These are phyloP conservation scores for Sycophila texana DNA, from an alignment of 2,888 invertebrate species.

Conservation along the genomic window DNA sequence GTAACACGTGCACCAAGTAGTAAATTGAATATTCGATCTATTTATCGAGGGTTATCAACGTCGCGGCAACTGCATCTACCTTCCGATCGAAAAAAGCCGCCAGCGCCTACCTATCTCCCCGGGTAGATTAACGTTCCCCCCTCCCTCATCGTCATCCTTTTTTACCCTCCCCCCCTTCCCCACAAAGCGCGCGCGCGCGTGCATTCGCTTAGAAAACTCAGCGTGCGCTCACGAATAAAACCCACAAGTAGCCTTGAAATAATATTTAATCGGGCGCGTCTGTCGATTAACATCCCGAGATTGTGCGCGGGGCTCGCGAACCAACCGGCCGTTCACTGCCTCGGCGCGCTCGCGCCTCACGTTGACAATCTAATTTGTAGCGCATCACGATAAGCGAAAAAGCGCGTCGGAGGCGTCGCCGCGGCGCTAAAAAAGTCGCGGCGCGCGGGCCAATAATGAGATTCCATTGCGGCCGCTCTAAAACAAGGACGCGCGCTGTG, in stretches of 20 bases:
- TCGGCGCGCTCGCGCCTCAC: slow-evolving; percentile 33
- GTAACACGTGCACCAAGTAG: too few species aligned
- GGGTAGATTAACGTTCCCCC: too few species aligned
- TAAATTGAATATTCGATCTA: too few species aligned
- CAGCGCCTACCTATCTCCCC: too few species aligned
- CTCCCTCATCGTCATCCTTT: too few species aligned
- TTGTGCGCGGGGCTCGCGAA: slow-evolving; percentile 28
- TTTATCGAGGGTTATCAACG: too few species aligned
- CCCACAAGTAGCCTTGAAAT: slow-evolving; percentile 23
- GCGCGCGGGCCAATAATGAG: slow-evolving; percentile 61
- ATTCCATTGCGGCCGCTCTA: slow-evolving; percentile 61
- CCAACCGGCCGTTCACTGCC: neutral
- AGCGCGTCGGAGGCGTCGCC: slow-evolving; percentile 19
- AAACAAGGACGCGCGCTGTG: slow-evolving; percentile 59
- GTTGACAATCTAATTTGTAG: slow-evolving; percentile 70
- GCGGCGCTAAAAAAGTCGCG: slow-evolving; percentile 34
- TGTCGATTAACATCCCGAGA: slow-evolving; percentile 49
- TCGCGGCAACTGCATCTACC: too few species aligned
- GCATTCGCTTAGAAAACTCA: too few species aligned
- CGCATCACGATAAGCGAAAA: slow-evolving; percentile 62
- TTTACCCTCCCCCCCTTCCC: too few species aligned
- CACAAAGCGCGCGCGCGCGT: too few species aligned
- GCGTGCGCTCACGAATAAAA: slow-evolving; percentile 1
- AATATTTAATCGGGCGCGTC: slow-evolving; percentile 45
- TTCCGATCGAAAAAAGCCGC: too few species aligned